Percentiles rank a stretch among this genome's conserved stretches.
Conservation (phyloP, 2,797 vertebrate genomes). For the Dicrostonyx torquatus region DNA sequence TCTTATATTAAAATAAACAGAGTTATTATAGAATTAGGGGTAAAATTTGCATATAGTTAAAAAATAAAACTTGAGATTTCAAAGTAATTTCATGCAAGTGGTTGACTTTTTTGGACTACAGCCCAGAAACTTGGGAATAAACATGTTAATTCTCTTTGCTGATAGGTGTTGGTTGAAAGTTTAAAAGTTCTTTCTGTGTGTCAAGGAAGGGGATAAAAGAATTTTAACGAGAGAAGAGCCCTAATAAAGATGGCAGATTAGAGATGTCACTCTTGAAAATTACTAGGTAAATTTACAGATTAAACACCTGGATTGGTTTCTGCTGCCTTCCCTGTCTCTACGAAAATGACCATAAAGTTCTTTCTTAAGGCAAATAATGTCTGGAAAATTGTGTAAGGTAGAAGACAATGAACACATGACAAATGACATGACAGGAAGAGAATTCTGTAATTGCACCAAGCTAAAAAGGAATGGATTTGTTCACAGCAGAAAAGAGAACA, state of each 20-base stretch:
- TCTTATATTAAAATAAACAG: conserved; percentile 73
- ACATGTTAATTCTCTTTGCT: conserved; percentile 43
- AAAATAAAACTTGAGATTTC: conserved; percentile 69
- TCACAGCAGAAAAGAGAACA: not conserved
- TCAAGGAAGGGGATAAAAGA: not conserved
- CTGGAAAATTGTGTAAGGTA: not conserved
- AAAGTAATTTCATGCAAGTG: conserved; percentile 64
- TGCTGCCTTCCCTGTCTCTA: not conserved
- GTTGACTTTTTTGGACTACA: conserved; percentile 67
- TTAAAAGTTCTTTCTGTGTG: conserved; percentile 26
- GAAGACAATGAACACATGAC: not conserved
- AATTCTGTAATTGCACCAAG: not conserved
- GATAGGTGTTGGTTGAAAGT: conserved; percentile 12
- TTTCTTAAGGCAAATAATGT: not conserved
- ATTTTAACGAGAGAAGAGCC: not conserved
- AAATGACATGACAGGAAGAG: not conserved
- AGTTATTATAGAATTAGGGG: conserved; percentile 57
- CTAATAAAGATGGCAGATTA: not conserved
- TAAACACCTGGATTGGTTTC: conserved; percentile 23
- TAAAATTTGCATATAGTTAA: conserved; percentile 65
- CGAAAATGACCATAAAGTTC: not conserved
- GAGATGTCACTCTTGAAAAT: not conserved
- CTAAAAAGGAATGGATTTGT: not conserved
- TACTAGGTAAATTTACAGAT: not conserved
- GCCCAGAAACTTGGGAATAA: conserved; percentile 59